Conservation (phyloP, 2,797 vertebrate genomes). For the Tokudaia muenninki region DNA sequence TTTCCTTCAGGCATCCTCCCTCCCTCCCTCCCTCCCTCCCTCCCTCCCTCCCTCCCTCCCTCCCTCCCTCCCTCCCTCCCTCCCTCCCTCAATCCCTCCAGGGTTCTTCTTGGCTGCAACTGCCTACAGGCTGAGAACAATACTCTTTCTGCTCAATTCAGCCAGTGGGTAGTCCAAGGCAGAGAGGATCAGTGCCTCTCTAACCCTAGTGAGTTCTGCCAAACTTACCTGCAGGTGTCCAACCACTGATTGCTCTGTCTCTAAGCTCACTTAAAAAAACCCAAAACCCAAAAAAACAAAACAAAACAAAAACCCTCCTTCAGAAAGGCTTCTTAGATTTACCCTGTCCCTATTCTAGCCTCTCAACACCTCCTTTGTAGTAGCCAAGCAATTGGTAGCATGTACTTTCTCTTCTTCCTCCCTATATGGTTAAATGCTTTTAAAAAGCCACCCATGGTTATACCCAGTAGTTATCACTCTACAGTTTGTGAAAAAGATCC, state of each 20-base stretch:
- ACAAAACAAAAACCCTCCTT: conserved; percentile 31
- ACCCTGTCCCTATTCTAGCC: neutral
- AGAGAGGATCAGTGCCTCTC: neutral
- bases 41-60: neutral
- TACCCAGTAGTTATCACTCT: neutral
- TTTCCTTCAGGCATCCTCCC: neutral
- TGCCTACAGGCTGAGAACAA: neutral
- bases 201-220: neutral
- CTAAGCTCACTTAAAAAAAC: neutral
- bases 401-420: neutral
- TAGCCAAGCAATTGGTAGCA: neutral
- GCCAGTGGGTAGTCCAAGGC: neutral
- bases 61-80: neutral
- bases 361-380: neutral
- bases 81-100: neutral
- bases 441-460: neutral
- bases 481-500: neutral
- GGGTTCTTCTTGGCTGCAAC: neutral
- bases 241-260: neutral
- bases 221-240: neutral
- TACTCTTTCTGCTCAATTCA: neutral
- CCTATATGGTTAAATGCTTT: neutral
- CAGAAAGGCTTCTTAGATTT: conserved; percentile 65
- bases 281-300: neutral
- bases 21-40: neutral